phyloP scores from a whole-genome alignment of 2,113 vertebrate genomes.

The Nesogale talazaci region DNA sequence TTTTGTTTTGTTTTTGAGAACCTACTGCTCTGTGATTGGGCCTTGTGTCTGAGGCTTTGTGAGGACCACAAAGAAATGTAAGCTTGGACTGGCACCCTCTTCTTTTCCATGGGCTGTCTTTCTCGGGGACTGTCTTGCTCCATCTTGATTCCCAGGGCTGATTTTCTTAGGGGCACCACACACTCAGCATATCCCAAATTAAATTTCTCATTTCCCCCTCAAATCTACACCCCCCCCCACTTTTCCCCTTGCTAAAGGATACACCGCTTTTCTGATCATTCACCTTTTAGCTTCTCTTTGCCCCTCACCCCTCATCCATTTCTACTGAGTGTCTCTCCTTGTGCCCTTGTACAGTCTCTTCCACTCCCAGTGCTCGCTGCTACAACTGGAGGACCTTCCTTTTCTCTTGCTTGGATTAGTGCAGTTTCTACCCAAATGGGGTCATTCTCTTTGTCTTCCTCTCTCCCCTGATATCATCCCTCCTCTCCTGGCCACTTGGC shows the following conservation, averaged over 20 bases:
- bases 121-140: background rate
- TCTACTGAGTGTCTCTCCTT: background rate
- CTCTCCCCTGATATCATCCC: accelerated
- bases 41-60: background rate
- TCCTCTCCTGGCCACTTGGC: background rate
- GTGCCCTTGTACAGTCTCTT: background rate
- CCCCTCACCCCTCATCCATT: background rate
- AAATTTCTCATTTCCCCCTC: background rate
- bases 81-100: background rate
- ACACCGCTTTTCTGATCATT: background rate
- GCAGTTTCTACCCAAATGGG: background rate
- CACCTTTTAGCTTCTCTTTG: background rate
- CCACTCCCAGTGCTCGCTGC: background rate
- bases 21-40: background rate
- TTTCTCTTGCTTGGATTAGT: background rate
- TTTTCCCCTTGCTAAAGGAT: background rate
- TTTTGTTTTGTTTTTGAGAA: background rate
- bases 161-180: background rate
- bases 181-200: background rate
- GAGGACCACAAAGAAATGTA: background rate
- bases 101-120: background rate
- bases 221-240: background rate
- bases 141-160: background rate
- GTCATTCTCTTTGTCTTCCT: background rate
- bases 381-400: background rate